Percentiles rank a stretch among this genome's conserved stretches.
Conservation (phyloP, 1,140 invertebrate species). For the Rhyacophila brunnea region DNA sequence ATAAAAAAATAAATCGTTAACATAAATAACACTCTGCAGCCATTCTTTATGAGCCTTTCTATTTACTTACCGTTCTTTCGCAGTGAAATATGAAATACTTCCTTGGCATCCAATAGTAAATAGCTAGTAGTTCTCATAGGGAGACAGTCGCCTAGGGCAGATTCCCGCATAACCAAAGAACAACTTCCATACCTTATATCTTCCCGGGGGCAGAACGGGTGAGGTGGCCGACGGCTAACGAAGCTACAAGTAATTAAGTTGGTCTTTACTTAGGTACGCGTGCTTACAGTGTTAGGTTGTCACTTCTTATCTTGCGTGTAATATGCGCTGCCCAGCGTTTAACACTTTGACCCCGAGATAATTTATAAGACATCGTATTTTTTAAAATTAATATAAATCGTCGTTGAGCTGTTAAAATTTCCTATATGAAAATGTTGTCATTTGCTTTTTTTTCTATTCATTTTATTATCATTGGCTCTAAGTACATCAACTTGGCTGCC, state of each 20-base stretch:
- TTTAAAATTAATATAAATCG: no score
- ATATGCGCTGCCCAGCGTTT: constrained; percentile 6
- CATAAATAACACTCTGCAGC: not conserved
- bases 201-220: not conserved
- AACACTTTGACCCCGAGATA: no score
- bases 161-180: not conserved
- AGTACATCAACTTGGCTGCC: no score
- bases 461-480: no score
- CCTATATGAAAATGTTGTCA: no score
- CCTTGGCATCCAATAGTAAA: constrained; percentile 13
- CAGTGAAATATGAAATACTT: constrained; percentile 23
- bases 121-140: not conserved
- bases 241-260: constrained; percentile 33
- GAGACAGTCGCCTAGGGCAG: not conserved
- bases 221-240: constrained; percentile 16
- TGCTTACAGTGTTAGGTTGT: constrained; percentile 18
- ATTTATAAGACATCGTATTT: no score
- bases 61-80: constrained; percentile 11
- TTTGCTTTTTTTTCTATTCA: no score
- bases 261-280: constrained; percentile 25
- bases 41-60: constrained; percentile 2
- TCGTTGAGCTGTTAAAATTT: no score
- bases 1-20: constrained; percentile 1
- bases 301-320: constrained; percentile 20
- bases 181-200: not conserved